A percentile compares a stretch with the other conserved stretches of the same genome.
phyloP scores from a whole-genome alignment of 2,888 invertebrate species.

The Oxycera nigricornis region DNA sequence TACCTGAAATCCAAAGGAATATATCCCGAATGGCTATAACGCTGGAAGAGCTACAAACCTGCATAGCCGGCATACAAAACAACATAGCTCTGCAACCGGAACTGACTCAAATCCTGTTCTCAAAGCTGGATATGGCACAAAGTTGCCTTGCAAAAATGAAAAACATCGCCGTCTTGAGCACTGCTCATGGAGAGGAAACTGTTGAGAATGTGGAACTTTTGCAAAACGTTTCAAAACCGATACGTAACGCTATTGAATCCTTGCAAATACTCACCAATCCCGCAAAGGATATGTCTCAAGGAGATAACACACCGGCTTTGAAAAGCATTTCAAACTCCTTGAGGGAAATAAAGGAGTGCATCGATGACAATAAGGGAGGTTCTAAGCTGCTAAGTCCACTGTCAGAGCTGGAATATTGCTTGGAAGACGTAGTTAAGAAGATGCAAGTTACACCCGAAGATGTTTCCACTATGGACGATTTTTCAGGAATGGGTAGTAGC shows the following conservation, averaged over 20 bases:
- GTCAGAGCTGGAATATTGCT: conserved; percentile 56
- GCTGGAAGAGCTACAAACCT: conserved; percentile 55
- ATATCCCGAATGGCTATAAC: conserved; percentile 47
- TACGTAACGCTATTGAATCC: conserved; percentile 49
- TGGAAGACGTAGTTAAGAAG: conserved; percentile 51
- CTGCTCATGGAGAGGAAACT: background rate
- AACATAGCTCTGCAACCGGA: conserved; percentile 33
- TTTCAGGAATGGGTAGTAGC: conserved; percentile 68
- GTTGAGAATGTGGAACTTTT: conserved; percentile 40
- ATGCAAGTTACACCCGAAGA: conserved; percentile 52
- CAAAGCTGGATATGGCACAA: conserved; percentile 6
- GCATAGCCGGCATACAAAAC: conserved; percentile 56
- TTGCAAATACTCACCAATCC: conserved; percentile 56
- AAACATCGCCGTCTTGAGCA: conserved; percentile 23
- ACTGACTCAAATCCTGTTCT: conserved; percentile 32
- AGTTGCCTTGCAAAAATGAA: conserved; percentile 25
- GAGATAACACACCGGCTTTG: conserved; percentile 44
- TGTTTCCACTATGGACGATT: conserved; percentile 63
- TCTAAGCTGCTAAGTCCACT: conserved; percentile 56
- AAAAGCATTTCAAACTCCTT: conserved; percentile 48
- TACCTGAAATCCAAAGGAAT: conserved; percentile 51
- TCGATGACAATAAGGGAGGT: conserved; percentile 48
- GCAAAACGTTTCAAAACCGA: conserved; percentile 53
- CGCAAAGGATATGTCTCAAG: conserved; percentile 58
- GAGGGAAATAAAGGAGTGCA: conserved; percentile 54